Evolutionary conservation across 2,888 invertebrate species (phyloP), one percentile per base, ranked within the genome.

Genomic region (Agrenia bidenticulata): DNA sequence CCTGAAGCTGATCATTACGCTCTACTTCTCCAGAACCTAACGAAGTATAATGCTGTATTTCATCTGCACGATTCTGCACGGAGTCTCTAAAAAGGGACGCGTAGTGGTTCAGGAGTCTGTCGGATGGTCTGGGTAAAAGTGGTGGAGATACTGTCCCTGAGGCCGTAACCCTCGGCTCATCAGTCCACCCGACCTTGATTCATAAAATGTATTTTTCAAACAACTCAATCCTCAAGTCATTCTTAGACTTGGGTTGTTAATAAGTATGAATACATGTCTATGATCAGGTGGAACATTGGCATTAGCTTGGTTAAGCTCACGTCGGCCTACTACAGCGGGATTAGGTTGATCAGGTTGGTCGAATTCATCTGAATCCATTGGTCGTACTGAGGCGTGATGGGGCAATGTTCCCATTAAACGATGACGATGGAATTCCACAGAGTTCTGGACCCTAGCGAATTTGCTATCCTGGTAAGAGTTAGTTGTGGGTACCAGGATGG

Each of bases 301-400:
- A 26, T 55, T 55, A 15, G 55, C 55, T 13, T 55, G 55, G 17
- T 55, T 55, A 2, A 55, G 32, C 17, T 21, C 27, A 24, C 21
- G 24, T 2, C 55, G 13, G 7, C 32, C 17, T 7, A 27, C 2
- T 2, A 26, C 15, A 26, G 37, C 4, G 13, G 27, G 2, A n/a
- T 15, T 19, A 7, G 17, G 11, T 4, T 7, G 15, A 26, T 19
- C 24, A 2, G 13, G 4, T 9, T 13, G 23, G 5, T 4, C 19
- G 15, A 15, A 2, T 51, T 51, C 51, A 45, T 21, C 45, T 5
- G n/a, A 4, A 9, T 51, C 51, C 51, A 51, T 15, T 4, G 26
- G 51, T 15, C 24, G 19, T 9, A 55, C 24, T 7, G 21, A 15
- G 2, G 55, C n/a, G 37, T 55, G 55, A 32, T 55, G 55, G 17